Conservation (phyloP, 2,797 vertebrate genomes). For the Notolepis coatsorum region DNA sequence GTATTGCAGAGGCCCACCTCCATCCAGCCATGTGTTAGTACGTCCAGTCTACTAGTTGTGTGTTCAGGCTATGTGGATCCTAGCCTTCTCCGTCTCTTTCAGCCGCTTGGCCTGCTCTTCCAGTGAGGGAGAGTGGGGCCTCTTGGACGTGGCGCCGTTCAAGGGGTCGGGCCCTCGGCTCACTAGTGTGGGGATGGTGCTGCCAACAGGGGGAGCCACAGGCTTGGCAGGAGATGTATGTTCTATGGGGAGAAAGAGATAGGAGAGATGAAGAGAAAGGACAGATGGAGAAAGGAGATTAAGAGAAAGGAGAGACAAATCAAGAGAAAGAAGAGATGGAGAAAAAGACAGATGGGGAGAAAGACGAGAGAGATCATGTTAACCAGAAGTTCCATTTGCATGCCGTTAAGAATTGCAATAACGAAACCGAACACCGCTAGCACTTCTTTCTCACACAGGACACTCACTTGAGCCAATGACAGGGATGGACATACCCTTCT, state of each 20-base stretch:
- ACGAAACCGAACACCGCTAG: background rate
- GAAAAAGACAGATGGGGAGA: background rate
- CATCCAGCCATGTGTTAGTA: background rate
- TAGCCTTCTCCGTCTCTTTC: constrained; percentile 88
- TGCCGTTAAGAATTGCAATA: background rate
- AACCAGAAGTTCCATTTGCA: background rate
- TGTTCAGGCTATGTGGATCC: constrained; percentile 74
- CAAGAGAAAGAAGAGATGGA: too few species aligned
- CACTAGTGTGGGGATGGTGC: constrained; percentile 82
- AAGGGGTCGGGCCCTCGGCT: constrained; percentile 74
- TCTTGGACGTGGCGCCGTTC: constrained; percentile 84
- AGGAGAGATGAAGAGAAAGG: background rate
- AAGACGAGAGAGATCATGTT: background rate
- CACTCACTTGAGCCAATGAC: constrained; percentile 86
- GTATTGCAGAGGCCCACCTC: constrained; percentile 41
- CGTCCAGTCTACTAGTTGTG: constrained; percentile 20
- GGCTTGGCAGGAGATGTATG: too few species aligned
- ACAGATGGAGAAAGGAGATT: background rate
- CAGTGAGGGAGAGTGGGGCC: constrained; percentile 81
- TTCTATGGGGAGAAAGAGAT: constrained; percentile 46
- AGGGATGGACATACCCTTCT: constrained; percentile 82
- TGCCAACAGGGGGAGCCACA: constrained; percentile 63
- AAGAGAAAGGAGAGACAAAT: background rate
- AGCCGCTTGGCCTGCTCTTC: constrained; percentile 86
- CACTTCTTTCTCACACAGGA: background rate